Evolutionary conservation across 2,113 vertebrate species (phyloP).

Genomic region (Psephotus haematonotus): DNA sequence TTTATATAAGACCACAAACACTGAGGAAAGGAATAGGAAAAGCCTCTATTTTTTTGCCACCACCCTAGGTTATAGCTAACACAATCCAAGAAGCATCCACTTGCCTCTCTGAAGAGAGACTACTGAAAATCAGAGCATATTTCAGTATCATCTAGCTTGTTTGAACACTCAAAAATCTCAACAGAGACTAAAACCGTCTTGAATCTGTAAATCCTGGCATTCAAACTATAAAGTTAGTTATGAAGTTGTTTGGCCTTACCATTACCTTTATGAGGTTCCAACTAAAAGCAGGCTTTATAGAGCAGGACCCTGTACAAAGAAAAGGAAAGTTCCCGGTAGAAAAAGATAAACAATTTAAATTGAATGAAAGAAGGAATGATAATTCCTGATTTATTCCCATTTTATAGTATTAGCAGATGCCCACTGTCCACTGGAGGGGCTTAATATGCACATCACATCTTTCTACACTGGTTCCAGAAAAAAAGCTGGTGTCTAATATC

Average conservation of each 20-base stretch:
- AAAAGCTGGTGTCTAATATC: neutral
- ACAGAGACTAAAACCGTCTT: neutral
- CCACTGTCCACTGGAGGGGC: neutral
- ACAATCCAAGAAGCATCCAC: neutral
- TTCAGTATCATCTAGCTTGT: neutral
- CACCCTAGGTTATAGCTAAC: neutral
- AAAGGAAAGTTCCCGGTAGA: neutral
- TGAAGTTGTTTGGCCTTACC: neutral
- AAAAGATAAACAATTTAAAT: neutral
- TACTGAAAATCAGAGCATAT: neutral
- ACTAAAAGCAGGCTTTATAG: neutral
- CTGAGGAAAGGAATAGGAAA: neutral
- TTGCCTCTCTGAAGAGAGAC: neutral
- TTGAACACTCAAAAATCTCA: neutral
- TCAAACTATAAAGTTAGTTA: neutral
- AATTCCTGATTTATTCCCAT: neutral
- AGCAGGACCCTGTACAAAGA: neutral
- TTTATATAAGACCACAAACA: neutral
- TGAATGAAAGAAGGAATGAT: neutral
- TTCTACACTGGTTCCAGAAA: neutral
- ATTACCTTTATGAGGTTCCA: neutral
- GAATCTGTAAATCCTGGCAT: neutral
- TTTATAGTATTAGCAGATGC: neutral
- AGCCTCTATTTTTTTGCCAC: neutral
- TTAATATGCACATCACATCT: neutral